Percentiles rank a stretch among this genome's conserved stretches.
Evolutionary conservation across 1,140 invertebrate species (phyloP).

Genomic region (Drosophila kepulauana): DNA sequence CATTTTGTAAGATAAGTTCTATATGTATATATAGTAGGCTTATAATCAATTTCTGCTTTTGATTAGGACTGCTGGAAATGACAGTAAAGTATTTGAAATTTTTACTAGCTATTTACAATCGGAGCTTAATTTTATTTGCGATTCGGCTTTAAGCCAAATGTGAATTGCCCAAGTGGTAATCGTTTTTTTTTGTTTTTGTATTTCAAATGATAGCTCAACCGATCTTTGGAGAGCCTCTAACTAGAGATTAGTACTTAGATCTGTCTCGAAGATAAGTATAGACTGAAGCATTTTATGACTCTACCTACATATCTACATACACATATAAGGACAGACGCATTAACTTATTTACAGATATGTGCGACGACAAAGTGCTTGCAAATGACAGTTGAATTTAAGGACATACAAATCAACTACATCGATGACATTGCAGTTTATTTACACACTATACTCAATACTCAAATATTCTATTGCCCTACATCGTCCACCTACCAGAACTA

Average conservation of each 20-base stretch:
- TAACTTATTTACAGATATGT: conserved; percentile 68
- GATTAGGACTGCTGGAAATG: conserved; percentile 59
- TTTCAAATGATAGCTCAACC: conserved; percentile 19
- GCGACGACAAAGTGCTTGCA: conserved; percentile 37
- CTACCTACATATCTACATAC: conserved; percentile 46
- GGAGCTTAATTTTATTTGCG: conserved; percentile 30
- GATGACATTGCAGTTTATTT: conserved; percentile 23
- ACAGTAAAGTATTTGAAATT: conserved; percentile 53
- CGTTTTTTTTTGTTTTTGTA: conserved; percentile 15
- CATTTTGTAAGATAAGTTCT: conserved; percentile 21
- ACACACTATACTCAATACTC: conserved; percentile 10
- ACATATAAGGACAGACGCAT: conserved; percentile 27
- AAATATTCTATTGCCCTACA: background rate
- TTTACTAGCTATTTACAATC: conserved; percentile 69
- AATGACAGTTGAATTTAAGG: conserved; percentile 17
- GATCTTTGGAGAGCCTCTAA: conserved; percentile 9
- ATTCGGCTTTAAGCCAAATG: conserved; percentile 60
- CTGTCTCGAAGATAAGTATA: conserved; percentile 10
- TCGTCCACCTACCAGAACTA: conserved; percentile 71
- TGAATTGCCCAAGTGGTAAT: conserved; percentile 19
- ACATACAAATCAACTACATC: conserved; percentile 28
- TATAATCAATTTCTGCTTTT: conserved; percentile 37
- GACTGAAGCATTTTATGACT: conserved; percentile 18
- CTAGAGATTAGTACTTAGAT: background rate
- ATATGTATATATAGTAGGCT: conserved; percentile 15